Base-by-base conservation (phyloP, 2,113 vertebrate genomes). In the Pedionomus torquatus region DNA sequence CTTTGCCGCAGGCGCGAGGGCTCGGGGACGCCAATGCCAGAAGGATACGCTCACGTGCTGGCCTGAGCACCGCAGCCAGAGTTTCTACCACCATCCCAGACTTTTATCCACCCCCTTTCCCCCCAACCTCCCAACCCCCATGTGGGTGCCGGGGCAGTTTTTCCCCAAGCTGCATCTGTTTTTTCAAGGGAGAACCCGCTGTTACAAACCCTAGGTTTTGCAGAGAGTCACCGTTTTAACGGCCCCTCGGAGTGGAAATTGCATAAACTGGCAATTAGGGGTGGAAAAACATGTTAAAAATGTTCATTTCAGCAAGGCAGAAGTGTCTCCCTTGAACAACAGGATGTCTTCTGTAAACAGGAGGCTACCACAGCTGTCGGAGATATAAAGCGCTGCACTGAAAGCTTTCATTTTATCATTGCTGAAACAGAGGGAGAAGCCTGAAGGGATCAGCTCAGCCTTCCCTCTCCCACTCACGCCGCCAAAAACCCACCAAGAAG, bases 321-420 rank as follows among this genome's bases (percentile, higher is more conserved):
- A 92, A 97, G 83, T 7, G 74, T 91, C 61, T 89, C 81, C 89
- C 74, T 94, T 60, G 60, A 96, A 89, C 91, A 94, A 93, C 89
- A 95, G 95, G 95, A 97, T 95, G 93, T 94, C 93, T 93, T 94
- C 93, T 85, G 87, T 96, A 97, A 97, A 97, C 95, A 96, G 2
- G 37, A 90, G 69, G 77, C 91, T 87, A 91, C 74, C 83, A 79
- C 94, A 96, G 94, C 95, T 96, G 95, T 87, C 33, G 30, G 77
- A 94, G 89, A 93, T 44, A 70, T 46, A 31, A 94, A 95, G 81
- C 14, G 74, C 78, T 89, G 65, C 69, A 28, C 49, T 93, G 37
- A 89, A 96, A 79, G 8, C 7, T 43, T 91, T 96, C 35, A 60
- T 68, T 89, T 95, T 78, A 69, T 71, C 68, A 43, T n/a, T 39